Conservation (phyloP, 2,888 invertebrate species). For the Ophonus ardosiacus region DNA sequence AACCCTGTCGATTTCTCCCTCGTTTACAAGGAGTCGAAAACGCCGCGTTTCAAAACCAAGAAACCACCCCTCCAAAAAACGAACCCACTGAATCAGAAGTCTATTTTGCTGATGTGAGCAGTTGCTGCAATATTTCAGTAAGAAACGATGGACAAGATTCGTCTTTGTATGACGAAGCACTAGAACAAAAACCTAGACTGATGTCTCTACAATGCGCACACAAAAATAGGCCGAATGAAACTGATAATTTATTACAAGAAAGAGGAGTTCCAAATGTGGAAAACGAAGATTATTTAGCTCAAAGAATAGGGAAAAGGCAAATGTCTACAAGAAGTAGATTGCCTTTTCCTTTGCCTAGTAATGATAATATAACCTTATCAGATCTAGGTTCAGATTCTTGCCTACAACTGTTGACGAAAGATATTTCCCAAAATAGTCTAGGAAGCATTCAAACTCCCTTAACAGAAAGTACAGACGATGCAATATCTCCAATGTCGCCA, state of each 20-base stretch:
- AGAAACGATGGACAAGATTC: constrained; percentile 78
- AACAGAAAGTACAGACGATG: constrained; percentile 75
- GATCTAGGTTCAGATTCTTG: constrained; percentile 63
- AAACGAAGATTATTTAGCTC: constrained; percentile 80
- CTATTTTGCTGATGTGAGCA: constrained; percentile 91
- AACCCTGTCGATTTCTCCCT: constrained; percentile 73
- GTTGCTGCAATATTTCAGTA: constrained; percentile 87
- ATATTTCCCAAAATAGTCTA: constrained; percentile 73
- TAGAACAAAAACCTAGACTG: constrained; percentile 74
- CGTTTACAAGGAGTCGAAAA: constrained; percentile 87
- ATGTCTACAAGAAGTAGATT: constrained; percentile 80
- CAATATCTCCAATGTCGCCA: constrained; percentile 71
- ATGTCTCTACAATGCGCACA: constrained; percentile 71
- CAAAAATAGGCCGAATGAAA: constrained; percentile 73
- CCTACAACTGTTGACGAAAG: constrained; percentile 71
- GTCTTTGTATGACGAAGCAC: constrained; percentile 79
- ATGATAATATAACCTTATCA: constrained; percentile 71
- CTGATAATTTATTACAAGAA: constrained; percentile 68
- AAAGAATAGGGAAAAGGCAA: constrained; percentile 79
- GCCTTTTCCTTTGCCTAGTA: constrained; percentile 77
- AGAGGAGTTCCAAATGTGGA: constrained; percentile 69
- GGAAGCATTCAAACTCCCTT: constrained; percentile 74
- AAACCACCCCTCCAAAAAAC: constrained; percentile 77
- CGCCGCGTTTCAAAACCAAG: constrained; percentile 86
- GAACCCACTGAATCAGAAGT: constrained; percentile 89